Conservation (phyloP, 2,888 invertebrate species). For the Graphium colonna region DNA sequence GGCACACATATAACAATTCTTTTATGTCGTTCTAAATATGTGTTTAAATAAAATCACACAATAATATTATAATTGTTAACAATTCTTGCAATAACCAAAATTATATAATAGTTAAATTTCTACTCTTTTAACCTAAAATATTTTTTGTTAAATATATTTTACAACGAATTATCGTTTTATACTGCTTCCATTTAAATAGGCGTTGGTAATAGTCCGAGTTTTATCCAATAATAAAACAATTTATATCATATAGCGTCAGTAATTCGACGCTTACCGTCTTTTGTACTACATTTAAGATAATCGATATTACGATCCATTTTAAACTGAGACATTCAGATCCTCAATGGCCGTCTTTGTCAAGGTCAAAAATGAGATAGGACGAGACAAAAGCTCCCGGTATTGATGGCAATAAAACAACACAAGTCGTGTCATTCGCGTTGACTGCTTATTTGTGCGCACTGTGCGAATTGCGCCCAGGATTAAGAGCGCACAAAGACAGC, state of each 20-base stretch:
- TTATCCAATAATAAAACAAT: neutral
- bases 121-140: too few relatives aligned
- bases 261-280: neutral
- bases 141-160: too few relatives aligned
- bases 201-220: too few relatives aligned
- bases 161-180: too few relatives aligned
- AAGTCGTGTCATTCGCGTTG: slow-evolving; percentile 46
- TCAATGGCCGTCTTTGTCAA: slow-evolving; percentile 5
- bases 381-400: slow-evolving; percentile 3
- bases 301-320: neutral
- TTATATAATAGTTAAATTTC: too few relatives aligned
- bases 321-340: neutral
- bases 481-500: slow-evolving; percentile 43
- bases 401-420: slow-evolving; percentile 10
- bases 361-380: slow-evolving; percentile 6
- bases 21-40: too few relatives aligned
- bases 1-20: too few relatives aligned
- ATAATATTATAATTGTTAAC: too few relatives aligned
- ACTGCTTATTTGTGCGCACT: slow-evolving; percentile 50
- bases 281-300: neutral
- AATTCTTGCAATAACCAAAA: too few relatives aligned
- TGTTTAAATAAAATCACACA: too few relatives aligned
- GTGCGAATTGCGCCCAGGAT: slow-evolving; percentile 51
- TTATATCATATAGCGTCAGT: neutral
- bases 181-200: too few relatives aligned